Conservation (phyloP, 2,888 invertebrate species). For the Lissocephala sabroskyi region DNA sequence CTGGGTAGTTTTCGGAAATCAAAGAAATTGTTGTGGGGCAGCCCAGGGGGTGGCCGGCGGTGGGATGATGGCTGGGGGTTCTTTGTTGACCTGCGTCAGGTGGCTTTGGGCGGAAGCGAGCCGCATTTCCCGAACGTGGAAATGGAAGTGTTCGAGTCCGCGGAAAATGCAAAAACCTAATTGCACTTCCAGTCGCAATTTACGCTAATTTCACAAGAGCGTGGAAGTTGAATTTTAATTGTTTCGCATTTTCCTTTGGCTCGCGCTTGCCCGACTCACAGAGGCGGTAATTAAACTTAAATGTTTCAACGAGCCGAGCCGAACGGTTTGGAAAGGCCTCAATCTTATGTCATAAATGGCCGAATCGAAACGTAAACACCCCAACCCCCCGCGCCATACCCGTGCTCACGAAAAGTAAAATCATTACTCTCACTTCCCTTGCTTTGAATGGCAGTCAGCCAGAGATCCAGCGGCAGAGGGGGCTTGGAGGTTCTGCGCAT, state of each 20-base stretch:
- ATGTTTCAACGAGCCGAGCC: slow-evolving; percentile 18
- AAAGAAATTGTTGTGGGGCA: no score
- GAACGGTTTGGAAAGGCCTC: slow-evolving; percentile 2
- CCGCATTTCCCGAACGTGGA: slow-evolving; percentile 29
- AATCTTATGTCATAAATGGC: slow-evolving; percentile 38
- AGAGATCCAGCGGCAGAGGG: neutral
- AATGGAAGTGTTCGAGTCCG: slow-evolving; percentile 12
- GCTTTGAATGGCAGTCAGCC: slow-evolving; percentile 2
- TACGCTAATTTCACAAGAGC: slow-evolving; percentile 34
- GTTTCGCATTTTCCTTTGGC: slow-evolving; percentile 24
- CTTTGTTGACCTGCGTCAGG: no score
- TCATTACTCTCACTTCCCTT: slow-evolving; percentile 49
- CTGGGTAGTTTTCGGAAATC: no score
- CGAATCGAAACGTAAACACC: slow-evolving; percentile 10
- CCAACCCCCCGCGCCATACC: no score
- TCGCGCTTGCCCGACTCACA: no score
- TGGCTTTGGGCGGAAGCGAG: slow-evolving; percentile 54
- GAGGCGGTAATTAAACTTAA: slow-evolving; percentile 23
- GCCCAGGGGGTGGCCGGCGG: no score
- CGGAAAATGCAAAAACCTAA: slow-evolving; percentile 33
- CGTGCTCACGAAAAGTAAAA: slow-evolving; percentile 54
- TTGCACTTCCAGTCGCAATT: slow-evolving; percentile 36
- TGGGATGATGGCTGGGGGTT: no score
- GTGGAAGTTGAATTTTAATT: slow-evolving; percentile 36
- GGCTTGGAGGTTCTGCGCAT: slow-evolving; percentile 29